Evolutionary conservation across 2,888 invertebrate species (phyloP), one percentile per base, ranked within the genome.

Genomic region (Tolmerus cingulatus): DNA sequence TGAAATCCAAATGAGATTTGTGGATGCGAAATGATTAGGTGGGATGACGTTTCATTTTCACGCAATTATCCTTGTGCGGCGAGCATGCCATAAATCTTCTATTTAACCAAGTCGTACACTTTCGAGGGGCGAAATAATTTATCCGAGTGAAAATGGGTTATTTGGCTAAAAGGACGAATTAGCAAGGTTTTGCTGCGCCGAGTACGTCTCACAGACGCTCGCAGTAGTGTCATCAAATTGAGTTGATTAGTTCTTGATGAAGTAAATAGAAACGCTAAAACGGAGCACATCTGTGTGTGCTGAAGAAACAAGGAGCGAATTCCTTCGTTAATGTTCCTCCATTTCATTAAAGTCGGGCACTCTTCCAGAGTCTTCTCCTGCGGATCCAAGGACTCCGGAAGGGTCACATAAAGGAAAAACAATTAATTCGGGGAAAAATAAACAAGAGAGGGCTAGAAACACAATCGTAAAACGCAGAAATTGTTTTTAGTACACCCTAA

Each of bases 171-270:
- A 77, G 27, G 77, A 77, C 19, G 34, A 77, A 77, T 77, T 77
- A 77, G 77, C 51, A 51, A 77, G 77, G 37, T 16, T 34, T 37
- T 37, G 37, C 34, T 9, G 34, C 40, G 34, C n/a, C 9, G 77
- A 16, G 34, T 37, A 77, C 77, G 34, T 37, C 37, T 77, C 5
- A 30, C 19, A 30, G 37, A 77, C 77, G 37, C 19, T 37, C 77
- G 30, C n/a, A 77, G 77, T 77, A 77, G 77, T 77, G 77, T 37
- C 77, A 77, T 77, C 77, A 77, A 77, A 77, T 77, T 77, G 77
- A 77, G 77, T 77, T 77, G 77, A 77, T 77, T 77, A 77, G 77
- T 40, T 77, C 77, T 40, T 40, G 30, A 34, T 77, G 77, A 77
- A 77, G 34, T 77, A 77, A 19, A 51, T 51, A 51, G 51, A 51